phyloP scores from a whole-genome alignment of 35 echinoderm and acorn worm species.

The Hemicentrotus pulcherrimus region DNA sequence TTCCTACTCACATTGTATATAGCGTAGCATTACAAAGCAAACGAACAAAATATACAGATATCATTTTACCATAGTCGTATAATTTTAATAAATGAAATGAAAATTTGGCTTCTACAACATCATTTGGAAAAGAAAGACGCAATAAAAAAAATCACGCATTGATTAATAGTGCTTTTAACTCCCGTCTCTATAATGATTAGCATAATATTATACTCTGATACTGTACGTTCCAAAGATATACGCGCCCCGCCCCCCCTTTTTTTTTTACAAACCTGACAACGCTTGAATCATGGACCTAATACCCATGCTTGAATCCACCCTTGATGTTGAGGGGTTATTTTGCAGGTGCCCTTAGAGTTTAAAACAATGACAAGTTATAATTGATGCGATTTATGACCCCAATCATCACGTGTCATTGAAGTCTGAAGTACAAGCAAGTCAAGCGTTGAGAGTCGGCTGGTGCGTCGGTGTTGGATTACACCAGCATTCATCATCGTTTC shows the following conservation, averaged over 20 bases:
- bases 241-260: neutral
- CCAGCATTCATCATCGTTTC: neutral
- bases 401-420: slow-evolving; percentile 22
- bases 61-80: too few species aligned
- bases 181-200: too few species aligned
- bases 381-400: slow-evolving; percentile 36
- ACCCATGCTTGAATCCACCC: neutral
- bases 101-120: too few species aligned
- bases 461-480: slow-evolving; percentile 16
- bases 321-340: neutral
- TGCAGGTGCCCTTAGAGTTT: neutral
- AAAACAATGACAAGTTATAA: slow-evolving; percentile 46
- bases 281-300: too few species aligned
- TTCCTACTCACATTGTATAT: too few species aligned
- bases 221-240: neutral
- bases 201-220: too few species aligned
- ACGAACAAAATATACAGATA: too few species aligned
- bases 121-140: too few species aligned
- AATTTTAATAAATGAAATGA: too few species aligned
- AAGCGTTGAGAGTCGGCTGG: slow-evolving; percentile 10
- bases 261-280: neutral
- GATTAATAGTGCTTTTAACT: too few species aligned
- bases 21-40: too few species aligned
- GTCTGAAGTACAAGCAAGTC: neutral
- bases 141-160: too few species aligned